These are phyloP conservation scores for Glossosoma conforme DNA, from an alignment of 1,140 invertebrate species.

Conservation along the genomic window DNA sequence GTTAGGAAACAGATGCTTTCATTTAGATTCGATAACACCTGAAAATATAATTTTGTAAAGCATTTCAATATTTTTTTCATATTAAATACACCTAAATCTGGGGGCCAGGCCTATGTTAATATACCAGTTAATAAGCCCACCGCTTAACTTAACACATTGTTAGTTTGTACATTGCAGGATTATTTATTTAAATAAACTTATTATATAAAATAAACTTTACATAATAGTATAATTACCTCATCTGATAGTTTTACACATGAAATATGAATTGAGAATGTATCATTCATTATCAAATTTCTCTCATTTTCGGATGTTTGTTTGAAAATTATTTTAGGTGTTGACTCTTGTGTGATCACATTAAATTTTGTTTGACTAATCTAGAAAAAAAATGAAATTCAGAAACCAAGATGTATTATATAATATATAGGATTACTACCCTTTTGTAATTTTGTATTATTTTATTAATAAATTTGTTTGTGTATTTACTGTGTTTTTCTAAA, in stretches of 20 bases:
- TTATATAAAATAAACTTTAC: background rate
- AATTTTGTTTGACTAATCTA: background rate
- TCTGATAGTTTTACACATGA: constrained; percentile 9
- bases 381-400: background rate
- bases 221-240: constrained; percentile 3
- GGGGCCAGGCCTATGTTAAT: no score
- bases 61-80: background rate
- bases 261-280: constrained; percentile 9
- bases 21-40: constrained; percentile 4
- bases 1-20: constrained; percentile 6
- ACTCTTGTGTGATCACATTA: background rate
- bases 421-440: background rate
- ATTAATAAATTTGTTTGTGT: no score
- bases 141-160: no score
- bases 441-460: background rate
- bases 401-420: background rate
- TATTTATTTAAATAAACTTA: background rate
- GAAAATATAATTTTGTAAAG: background rate
- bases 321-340: background rate
- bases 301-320: background rate
- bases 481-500: no score
- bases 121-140: background rate
- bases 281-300: background rate
- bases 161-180: background rate
- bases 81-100: background rate